Evolutionary conservation across 2,113 vertebrate genomes (phyloP).

Genomic region (Peucedramus taeniatus): DNA sequence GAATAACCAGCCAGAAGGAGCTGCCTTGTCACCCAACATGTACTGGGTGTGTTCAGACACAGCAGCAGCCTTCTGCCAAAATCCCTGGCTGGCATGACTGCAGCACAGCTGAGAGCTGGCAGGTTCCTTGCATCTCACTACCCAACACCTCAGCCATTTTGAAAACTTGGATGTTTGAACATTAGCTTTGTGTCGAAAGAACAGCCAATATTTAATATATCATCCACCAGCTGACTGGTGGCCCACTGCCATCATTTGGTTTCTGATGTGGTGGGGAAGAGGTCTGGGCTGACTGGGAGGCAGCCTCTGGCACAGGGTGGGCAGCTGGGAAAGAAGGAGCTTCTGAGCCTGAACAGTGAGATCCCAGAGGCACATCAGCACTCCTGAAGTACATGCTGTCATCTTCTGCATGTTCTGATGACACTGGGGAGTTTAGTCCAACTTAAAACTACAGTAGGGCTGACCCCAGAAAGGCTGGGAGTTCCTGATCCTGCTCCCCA

Average conservation of each 20-base stretch:
- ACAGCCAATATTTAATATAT: background rate
- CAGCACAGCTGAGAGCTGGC: background rate
- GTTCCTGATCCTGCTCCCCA: background rate
- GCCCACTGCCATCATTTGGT: fast-evolving
- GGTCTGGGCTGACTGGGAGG: background rate
- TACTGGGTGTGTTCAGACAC: background rate
- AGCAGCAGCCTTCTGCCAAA: background rate
- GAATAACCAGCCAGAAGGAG: background rate
- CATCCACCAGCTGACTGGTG: background rate
- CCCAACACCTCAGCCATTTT: background rate
- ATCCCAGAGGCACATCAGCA: background rate
- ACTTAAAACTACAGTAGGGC: background rate
- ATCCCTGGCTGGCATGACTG: fast-evolving
- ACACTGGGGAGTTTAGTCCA: background rate
- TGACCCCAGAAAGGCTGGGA: background rate
- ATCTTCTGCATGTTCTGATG: background rate
- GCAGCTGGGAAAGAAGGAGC: background rate
- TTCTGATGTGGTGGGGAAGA: background rate
- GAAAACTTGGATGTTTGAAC: background rate
- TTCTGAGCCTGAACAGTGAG: background rate
- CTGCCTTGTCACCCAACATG: fast-evolving
- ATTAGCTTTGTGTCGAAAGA: background rate
- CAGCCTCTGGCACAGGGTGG: background rate
- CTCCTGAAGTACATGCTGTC: background rate
- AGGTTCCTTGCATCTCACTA: fast-evolving